Percentiles rank a stretch among this genome's conserved stretches.
Conservation (phyloP, 2,113 vertebrate genomes). For the Grallaria varia region DNA sequence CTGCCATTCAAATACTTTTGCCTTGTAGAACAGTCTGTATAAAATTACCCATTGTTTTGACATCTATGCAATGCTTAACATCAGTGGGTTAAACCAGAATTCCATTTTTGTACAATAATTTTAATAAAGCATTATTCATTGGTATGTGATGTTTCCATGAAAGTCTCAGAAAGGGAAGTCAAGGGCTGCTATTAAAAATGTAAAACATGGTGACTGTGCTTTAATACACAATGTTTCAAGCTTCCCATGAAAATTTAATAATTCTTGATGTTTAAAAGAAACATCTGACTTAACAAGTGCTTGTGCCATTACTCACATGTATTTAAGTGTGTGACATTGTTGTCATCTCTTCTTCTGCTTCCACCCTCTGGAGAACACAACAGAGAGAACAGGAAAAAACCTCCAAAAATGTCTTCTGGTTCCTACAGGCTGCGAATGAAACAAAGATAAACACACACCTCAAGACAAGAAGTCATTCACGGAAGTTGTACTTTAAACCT, state of each 20-base stretch:
- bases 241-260: slow-evolving; percentile 20
- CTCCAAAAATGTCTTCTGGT: not conserved
- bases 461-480: not conserved
- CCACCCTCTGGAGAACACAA: not conserved
- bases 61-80: not conserved
- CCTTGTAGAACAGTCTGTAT: not conserved
- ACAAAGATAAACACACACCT: not conserved
- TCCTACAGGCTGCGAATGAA: not conserved
- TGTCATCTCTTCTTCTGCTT: not conserved
- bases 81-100: not conserved
- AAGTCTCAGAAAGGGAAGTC: not conserved
- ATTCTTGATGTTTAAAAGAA: slow-evolving; percentile 33
- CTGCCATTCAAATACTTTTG: not conserved
- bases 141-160: not conserved
- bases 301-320: not conserved
- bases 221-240: not conserved
- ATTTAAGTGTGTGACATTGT: not conserved
- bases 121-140: not conserved
- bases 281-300: slow-evolving; percentile 11
- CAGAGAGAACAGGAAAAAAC: not conserved
- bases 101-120: not conserved
- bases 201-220: not conserved
- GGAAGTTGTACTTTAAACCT: not conserved
- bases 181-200: not conserved
- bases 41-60: not conserved